Conservation (phyloP, 2,113 vertebrate species). For the Alces alces region DNA sequence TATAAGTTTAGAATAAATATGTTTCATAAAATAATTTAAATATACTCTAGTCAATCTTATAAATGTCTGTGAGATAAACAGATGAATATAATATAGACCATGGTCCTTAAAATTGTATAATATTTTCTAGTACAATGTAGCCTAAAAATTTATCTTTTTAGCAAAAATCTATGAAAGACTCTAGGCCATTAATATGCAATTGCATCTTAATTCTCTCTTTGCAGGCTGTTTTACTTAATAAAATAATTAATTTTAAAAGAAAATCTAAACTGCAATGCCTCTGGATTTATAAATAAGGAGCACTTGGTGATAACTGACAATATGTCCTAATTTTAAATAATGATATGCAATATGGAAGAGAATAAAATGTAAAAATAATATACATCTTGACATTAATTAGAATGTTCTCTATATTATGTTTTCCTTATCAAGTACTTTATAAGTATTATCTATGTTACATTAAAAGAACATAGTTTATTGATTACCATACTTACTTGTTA, state of each 20-base stretch:
- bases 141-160: not conserved
- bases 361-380: not conserved
- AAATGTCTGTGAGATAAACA: not conserved
- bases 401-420: not conserved
- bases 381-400: not conserved
- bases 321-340: not conserved
- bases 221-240: not conserved
- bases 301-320: not conserved
- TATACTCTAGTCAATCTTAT: not conserved
- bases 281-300: not conserved
- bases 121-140: not conserved
- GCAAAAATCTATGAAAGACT: not conserved
- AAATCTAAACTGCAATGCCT: not conserved
- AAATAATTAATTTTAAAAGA: not conserved
- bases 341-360: not conserved
- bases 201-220: not conserved
- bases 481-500: not conserved
- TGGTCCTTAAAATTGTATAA: not conserved
- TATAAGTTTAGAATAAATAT: not conserved
- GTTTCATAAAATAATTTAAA: not conserved
- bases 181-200: not conserved
- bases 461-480: not conserved
- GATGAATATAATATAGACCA: not conserved
- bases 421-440: not conserved
- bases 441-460: not conserved